Evolutionary conservation across 1,140 invertebrate genomes (phyloP), one percentile per base, ranked within the genome.

Genomic region (Drosophila lowei): DNA sequence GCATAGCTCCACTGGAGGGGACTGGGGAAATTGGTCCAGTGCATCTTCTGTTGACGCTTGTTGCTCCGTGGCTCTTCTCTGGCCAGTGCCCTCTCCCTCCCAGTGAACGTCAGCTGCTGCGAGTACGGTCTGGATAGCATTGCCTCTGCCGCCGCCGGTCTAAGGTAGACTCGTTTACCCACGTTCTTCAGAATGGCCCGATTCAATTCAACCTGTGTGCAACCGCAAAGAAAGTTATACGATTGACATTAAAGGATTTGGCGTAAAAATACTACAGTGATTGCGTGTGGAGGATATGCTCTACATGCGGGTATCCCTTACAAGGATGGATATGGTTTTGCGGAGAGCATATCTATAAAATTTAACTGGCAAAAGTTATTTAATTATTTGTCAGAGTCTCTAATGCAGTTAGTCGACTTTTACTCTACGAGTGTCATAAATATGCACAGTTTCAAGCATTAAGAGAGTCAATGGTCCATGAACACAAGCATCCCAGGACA

Each of bases 161-260:
- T 63, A 28, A 75, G 48, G n/a, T 71, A 57, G 55, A 92, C 92
- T 52, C 93, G 93, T 89, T 93, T 93, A 75, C 93, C 93, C 53
- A 93, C 93, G 66, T 93, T 93, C 76, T 93, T 93, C 70, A 93
- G 78, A 90, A 93, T 93, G 58, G 92, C 92, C 21, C 93, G 88
- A 89, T 93, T 93, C 74, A 92, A 92, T 66, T 93, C 93, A 11
- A 93, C 93, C 90, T 91, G 71, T 66, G 43, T 16, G 25, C 16
- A 53, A n/a, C 46, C 18, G 44, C 41, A 60, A 74, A 30, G 43
- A 52, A 58, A 60, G 55, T 18, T 54, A 86, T 72, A 73, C 59
- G 44, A 28, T 80, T 86, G 38, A 60, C 66, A 81, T 81, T 59
- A 72, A 75, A 70, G 64, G 42, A 49, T 68, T 68, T 38, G 58